Evolutionary conservation across 2,113 vertebrate genomes (phyloP).

Genomic region (Oncorhynchus gorbuscha): DNA sequence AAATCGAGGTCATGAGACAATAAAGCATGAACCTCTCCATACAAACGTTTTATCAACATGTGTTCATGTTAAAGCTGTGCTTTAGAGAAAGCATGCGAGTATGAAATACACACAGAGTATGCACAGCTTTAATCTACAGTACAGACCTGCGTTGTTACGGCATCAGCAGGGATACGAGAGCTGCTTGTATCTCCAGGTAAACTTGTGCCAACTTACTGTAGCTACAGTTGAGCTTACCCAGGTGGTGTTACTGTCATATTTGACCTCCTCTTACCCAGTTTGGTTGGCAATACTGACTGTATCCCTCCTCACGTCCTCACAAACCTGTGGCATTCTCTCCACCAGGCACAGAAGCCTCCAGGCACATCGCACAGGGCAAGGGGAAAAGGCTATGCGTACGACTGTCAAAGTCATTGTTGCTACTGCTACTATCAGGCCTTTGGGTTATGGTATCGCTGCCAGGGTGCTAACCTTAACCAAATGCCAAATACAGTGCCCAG

Average conservation of each 20-base stretch:
- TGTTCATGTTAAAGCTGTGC: slow-evolving; percentile 13
- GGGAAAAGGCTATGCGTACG: neutral
- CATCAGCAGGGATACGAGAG: neutral
- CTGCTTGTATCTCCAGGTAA: neutral
- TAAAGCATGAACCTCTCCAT: slow-evolving; percentile 23
- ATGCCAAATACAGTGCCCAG: slow-evolving; percentile 26
- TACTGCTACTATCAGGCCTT: neutral
- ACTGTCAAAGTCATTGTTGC: slow-evolving; percentile 2
- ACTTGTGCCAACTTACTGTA: neutral
- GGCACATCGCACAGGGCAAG: neutral
- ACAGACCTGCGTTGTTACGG: slow-evolving; percentile 14
- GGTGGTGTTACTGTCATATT: neutral
- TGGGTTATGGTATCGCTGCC: slow-evolving; percentile 18
- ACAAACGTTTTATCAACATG: slow-evolving; percentile 4
- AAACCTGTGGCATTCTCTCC: neutral
- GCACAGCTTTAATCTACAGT: slow-evolving; percentile 10
- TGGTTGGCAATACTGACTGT: neutral
- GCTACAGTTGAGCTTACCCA: neutral
- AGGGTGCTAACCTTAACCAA: slow-evolving; percentile 48
- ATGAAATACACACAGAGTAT: slow-evolving; percentile 10
- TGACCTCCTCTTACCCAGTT: neutral
- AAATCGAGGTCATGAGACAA: neutral
- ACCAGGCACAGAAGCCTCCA: neutral
- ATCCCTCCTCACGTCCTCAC: neutral
- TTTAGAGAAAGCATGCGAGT: slow-evolving; percentile 9